Conservation (phyloP, 2,888 invertebrate species). For the Drosophila fungiperda region DNA sequence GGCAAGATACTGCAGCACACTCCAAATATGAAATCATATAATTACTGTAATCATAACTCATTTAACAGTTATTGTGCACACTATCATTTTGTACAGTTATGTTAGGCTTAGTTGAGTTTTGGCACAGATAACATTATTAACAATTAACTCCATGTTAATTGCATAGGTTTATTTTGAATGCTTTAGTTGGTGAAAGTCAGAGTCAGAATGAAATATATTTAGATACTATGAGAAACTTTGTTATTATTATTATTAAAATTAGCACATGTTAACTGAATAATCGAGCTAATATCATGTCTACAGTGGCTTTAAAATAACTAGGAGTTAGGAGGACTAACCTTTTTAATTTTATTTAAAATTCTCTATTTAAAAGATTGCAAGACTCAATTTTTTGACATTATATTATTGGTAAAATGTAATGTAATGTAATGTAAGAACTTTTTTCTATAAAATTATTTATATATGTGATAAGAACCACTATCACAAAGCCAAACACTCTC, state of each 20-base stretch:
- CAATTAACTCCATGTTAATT: not conserved
- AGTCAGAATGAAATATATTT: not conserved
- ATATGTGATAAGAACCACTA: not conserved
- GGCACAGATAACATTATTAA: not conserved
- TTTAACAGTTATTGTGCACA: not conserved
- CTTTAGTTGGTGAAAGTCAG: not conserved
- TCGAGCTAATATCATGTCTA: not conserved
- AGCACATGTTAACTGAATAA: not conserved
- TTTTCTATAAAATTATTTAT: not conserved
- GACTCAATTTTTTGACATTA: not conserved
- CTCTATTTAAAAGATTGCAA: not conserved
- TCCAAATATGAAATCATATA: not conserved
- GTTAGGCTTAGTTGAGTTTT: constrained; percentile 5
- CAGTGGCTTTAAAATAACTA: not conserved
- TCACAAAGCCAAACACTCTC: not conserved
- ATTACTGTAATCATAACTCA: constrained; percentile 5
- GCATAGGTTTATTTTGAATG: not conserved
- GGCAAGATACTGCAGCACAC: not conserved
- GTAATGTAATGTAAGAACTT: not conserved
- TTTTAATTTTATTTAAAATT: not conserved
- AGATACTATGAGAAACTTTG: not conserved
- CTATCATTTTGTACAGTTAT: not conserved
- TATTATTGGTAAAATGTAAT: not conserved
- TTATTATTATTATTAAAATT: not conserved
- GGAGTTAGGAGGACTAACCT: not conserved